These are phyloP conservation scores for Lepas anatifera DNA, from an alignment of 2,888 invertebrate species.

Conservation along the genomic window DNA sequence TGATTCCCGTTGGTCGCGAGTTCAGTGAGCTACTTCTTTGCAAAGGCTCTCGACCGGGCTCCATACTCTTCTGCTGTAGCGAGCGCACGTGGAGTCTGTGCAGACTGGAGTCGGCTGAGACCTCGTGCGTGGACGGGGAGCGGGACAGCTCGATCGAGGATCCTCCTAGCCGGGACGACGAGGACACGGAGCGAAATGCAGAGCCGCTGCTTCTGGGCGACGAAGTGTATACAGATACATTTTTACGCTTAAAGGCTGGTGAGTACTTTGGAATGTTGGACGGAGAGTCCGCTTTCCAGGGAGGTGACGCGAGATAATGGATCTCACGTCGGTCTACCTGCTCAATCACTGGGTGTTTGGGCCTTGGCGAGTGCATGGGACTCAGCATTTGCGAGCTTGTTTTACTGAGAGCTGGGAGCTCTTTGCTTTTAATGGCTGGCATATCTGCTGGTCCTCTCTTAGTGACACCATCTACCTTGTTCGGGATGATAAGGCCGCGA, in stretches of 20 bases:
- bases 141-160: constrained; percentile 1
- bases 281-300: constrained; percentile 25
- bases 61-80: neutral
- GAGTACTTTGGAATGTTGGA: constrained; percentile 57
- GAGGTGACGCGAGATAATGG: constrained; percentile 23
- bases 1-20: neutral
- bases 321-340: neutral
- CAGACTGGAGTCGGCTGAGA: neutral
- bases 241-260: constrained; percentile 65
- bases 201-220: neutral
- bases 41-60: neutral
- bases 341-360: neutral
- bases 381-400: neutral
- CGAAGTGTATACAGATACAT: constrained; percentile 51
- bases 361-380: neutral
- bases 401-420: neutral
- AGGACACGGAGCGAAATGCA: neutral
- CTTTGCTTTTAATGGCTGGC: constrained; percentile 62
- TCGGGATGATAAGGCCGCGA: constrained; percentile 77
- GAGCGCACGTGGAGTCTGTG: neutral
- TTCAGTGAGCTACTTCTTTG: neutral
- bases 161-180: neutral
- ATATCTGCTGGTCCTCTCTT: constrained; percentile 53
- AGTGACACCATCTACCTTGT: constrained; percentile 42
- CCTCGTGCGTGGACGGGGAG: neutral